Evolutionary conservation across 2,888 invertebrate species (phyloP).

Genomic region (Temnothorax rugatulus): DNA sequence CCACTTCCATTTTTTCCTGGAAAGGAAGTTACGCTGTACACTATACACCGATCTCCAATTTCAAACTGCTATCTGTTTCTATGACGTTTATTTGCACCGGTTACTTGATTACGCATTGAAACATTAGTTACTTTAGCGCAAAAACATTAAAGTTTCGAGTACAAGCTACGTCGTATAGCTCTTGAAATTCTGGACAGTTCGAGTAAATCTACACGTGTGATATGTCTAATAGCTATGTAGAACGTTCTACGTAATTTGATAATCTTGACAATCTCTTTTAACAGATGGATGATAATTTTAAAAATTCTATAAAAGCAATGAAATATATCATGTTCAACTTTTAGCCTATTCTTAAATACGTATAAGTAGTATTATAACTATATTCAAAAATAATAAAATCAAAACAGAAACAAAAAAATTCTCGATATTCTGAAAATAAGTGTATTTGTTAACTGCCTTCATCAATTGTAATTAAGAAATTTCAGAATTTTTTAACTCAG

Average conservation of each 20-base stretch:
- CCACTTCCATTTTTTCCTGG: slow-evolving; percentile 98
- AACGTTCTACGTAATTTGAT: neutral
- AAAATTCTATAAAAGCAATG: neutral
- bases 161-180: neutral
- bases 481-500: neutral
- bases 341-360: neutral
- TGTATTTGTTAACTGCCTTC: neutral
- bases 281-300: neutral
- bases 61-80: neutral
- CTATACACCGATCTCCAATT: slow-evolving; percentile 15
- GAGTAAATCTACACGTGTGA: neutral
- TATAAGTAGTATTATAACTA: neutral
- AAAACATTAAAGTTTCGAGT: neutral
- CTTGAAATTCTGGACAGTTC: neutral
- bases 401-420: neutral
- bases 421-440: neutral
- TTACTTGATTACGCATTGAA: neutral
- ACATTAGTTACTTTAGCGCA: neutral
- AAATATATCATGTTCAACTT: neutral
- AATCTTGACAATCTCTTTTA: neutral
- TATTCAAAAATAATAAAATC: slow-evolving; percentile 12
- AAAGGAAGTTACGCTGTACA: slow-evolving; percentile 80
- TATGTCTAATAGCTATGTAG: neutral
- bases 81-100: neutral
- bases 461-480: neutral